Base-by-base conservation (phyloP, 2,113 vertebrate genomes). In the Girardinichthys multiradiatus region DNA sequence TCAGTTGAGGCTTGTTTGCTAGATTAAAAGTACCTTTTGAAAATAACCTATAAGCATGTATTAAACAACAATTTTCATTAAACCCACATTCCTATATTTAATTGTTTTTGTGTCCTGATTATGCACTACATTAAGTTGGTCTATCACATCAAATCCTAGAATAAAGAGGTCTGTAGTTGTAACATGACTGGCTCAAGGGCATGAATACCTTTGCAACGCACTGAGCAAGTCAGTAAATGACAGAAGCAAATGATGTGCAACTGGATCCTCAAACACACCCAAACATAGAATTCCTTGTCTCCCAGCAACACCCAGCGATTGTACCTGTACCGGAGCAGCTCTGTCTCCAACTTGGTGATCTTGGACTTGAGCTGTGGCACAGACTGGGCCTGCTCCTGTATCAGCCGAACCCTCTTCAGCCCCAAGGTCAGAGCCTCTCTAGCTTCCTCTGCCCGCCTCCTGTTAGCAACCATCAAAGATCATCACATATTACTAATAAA, bases 371-470 rank as follows among this genome's bases (percentile, higher is more conserved):
- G 89, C 31, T 86, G 80, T 0, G 89, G 91, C 28, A 94, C 90
- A 28, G 77, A 81, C 33, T 83, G 80, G 6, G 93, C 94, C 79
- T 87, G 79, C 19, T 89, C 89, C 91, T 95, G 92, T 73, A 95
- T 91, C 79, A 87, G 57, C 72, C 76, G 88, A 24, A 95, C 94
- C 71, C 86, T 86, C 72, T 92, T 72, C 2, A 95, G 73, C 0
- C 92, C 94, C 21, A 79, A 29, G 5, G 87, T 90, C 51, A 95
- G 89, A 21, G 93, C 92, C 48, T 90, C 82, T 33, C 93, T 89
- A 15, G 92, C 94, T 63, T 94, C 92, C 78, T 94, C 93, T 0
- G 94, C 91, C 39, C 90, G 86, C 73, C 79, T 89, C 89, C 92
- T 94, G 82, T 30, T 1, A 57, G 64, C 69, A 29, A 65, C 29